Base-by-base conservation (phyloP, 2,888 invertebrate genomes). In the Sclerodermus sp. region DNA sequence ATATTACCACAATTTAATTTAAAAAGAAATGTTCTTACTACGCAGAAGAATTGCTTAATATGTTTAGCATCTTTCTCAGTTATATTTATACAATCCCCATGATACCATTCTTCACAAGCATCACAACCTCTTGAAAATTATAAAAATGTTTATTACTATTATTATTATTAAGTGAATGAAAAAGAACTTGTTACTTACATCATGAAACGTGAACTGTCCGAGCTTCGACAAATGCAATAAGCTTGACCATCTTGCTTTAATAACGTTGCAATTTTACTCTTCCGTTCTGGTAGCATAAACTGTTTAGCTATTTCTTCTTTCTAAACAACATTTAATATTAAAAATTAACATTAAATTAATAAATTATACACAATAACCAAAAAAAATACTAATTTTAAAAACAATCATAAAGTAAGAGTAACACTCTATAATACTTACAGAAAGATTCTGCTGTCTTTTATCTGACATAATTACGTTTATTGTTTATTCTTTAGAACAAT, bases 61-160 rank as follows among this genome's bases (percentile, higher is more conserved):
- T 89, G 86, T 70, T 93, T 94, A 0, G 97, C 92, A 73, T 96
- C 94, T 63, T 90, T 87, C 75, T 95, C 93, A 0, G 94, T 95
- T 60, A 97, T 93, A 64, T 91, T 92, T 59, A 98, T 96, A 76
- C 97, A 98, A 73, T 96, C 95, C 1, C 97, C 97, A 72, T 98
- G 98, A 73, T 95, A 98, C 97, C 98, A 98, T 79, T 97, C 96
- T 77, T 97, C 95, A 75, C 98, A 98, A 12, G 91, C 86, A 78
- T 98, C 98, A 79, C 98, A 98, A 32, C 93, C 95, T 77, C 93
- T 93, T 70, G 3, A 74, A 80, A 57, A 29, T 42, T 42, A 38
- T 14, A 6, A 38, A 17, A n/a, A 38, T 3, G 12, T 16, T 14
- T 17, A 10, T 15, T 16, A 32, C 30, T 13, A 14, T 16, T 42